phyloP scores from a whole-genome alignment of 2,113 vertebrate species.

The Macaca mulatta region DNA sequence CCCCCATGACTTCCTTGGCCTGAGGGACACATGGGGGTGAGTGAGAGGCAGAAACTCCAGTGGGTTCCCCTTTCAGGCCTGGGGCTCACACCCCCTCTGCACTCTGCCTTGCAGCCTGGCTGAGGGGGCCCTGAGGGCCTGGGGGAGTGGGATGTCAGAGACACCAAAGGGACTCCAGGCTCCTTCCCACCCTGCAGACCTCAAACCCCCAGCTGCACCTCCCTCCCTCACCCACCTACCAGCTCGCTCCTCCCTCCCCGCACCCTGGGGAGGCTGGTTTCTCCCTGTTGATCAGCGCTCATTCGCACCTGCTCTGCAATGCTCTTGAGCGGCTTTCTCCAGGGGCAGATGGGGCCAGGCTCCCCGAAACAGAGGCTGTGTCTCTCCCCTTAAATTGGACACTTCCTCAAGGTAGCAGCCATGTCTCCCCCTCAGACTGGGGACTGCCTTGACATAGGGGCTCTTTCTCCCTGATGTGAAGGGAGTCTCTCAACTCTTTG shows the following conservation, averaged over 20 bases:
- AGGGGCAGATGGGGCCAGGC: not conserved
- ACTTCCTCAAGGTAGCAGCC: not conserved
- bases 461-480: not conserved
- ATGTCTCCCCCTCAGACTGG: not conserved
- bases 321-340: not conserved
- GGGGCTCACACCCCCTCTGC: not conserved
- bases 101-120: not conserved
- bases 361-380: not conserved
- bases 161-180: not conserved
- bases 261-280: not conserved
- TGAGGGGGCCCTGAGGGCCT: not conserved
- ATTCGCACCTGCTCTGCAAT: too few relatives aligned
- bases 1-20: not conserved
- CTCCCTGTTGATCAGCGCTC: not conserved
- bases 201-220: not conserved
- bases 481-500: not conserved
- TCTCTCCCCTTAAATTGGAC: not conserved
- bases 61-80: not conserved
- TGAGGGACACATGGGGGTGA: not conserved
- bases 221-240: too few relatives aligned
- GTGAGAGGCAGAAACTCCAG: not conserved
- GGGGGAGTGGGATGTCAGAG: not conserved
- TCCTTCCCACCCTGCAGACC: not conserved
- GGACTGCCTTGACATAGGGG: not conserved
- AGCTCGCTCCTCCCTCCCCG: accelerated